phyloP scores from a whole-genome alignment of 2,888 invertebrate species.

The Synanthedon tipuliformis region DNA sequence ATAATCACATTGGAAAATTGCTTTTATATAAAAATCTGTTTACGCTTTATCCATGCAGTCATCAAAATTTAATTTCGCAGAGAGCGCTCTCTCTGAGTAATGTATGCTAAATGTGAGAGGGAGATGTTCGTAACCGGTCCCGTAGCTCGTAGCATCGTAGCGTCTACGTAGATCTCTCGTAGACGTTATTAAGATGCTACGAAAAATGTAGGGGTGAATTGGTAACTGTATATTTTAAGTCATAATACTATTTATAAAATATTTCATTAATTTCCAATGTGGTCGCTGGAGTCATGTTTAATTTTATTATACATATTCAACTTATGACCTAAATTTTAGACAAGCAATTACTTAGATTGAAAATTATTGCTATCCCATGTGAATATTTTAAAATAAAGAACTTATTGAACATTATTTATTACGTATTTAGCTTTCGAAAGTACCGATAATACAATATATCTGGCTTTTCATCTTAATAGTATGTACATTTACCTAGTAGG shows the following conservation, averaged over 20 bases:
- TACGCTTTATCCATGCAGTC: constrained; percentile 37
- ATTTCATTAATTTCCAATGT: no score
- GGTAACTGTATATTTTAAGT: background rate
- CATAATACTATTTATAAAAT: background rate
- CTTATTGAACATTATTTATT: no score
- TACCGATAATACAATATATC: no score
- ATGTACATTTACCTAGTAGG: no score
- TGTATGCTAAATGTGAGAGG: constrained; percentile 40
- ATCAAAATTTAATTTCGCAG: constrained; percentile 63
- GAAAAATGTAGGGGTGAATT: background rate
- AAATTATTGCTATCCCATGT: no score
- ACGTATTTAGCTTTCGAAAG: no score
- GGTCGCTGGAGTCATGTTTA: no score
- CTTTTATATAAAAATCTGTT: background rate
- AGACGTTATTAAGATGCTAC: background rate
- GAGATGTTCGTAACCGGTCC: constrained; percentile 10
- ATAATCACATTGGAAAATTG: background rate
- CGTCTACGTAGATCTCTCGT: constrained; percentile 3
- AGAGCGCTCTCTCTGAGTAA: constrained; percentile 54
- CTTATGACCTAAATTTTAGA: no score
- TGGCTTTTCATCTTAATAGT: no score
- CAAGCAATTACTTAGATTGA: no score
- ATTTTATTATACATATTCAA: no score
- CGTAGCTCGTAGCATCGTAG: constrained; percentile 6
- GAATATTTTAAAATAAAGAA: no score